These are phyloP conservation scores for Antitype chi DNA, from an alignment of 2,888 invertebrate species.

Conservation along the genomic window DNA sequence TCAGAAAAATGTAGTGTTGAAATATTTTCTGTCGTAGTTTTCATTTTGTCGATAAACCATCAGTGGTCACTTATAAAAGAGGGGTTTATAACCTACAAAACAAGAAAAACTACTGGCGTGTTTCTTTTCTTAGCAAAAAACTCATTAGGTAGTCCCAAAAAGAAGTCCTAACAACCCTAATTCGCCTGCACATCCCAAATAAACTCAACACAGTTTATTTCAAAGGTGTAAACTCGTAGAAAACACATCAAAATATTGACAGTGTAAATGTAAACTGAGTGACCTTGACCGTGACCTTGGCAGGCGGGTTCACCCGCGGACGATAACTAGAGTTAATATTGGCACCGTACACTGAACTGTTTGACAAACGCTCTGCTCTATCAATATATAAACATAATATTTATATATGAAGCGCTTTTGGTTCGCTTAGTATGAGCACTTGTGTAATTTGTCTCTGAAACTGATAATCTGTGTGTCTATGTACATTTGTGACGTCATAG, in stretches of 20 bases:
- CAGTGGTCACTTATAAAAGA: neutral
- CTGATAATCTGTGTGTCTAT: constrained; percentile 84
- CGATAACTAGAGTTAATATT: constrained; percentile 90
- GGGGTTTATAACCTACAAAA: neutral
- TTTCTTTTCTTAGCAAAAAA: neutral
- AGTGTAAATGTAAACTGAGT: constrained; percentile 75
- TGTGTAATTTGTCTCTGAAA: constrained; percentile 88
- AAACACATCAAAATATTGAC: constrained; percentile 79
- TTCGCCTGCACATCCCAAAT: constrained; percentile 36
- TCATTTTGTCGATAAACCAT: neutral
- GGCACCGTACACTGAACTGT: constrained; percentile 87
- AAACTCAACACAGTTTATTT: constrained; percentile 47
- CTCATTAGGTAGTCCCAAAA: neutral
- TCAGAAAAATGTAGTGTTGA: constrained; percentile 32
- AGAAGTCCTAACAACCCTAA: neutral
- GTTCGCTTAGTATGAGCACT: constrained; percentile 80
- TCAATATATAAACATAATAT: constrained; percentile 91
- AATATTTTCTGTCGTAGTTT: constrained; percentile 36
- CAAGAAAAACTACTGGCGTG: neutral
- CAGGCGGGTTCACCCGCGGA: constrained; percentile 80
- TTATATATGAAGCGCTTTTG: constrained; percentile 88
- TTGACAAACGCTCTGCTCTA: constrained; percentile 89
- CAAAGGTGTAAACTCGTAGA: constrained; percentile 67
- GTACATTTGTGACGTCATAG: constrained; percentile 65
- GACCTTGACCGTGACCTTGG: constrained; percentile 87